Evolutionary conservation across 1,140 invertebrate genomes (phyloP), one percentile per base, ranked within the genome.

Genomic region (Sycophila sp.): DNA sequence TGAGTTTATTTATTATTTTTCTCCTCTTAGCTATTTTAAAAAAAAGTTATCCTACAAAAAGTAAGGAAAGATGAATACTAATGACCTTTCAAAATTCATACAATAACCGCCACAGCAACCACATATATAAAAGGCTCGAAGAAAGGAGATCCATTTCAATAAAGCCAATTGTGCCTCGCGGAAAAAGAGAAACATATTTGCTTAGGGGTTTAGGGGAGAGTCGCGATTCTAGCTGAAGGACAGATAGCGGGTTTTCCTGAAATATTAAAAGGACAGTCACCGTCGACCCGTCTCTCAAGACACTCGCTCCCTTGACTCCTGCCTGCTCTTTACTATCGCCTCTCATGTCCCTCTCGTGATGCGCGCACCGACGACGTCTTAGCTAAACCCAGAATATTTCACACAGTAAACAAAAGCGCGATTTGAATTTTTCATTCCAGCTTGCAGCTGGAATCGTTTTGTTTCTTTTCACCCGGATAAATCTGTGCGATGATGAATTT

Each of bases 241-340:
- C 24, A 59, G 53, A 68, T 70, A 78, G 74, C 72, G 71, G 72
- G 45, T 75, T 56, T 67, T 58, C 32, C 49, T 78, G 73, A 79
- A 81, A 78, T 81, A 78, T 81, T 81, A 76, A 80, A 73, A 73
- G 45, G 73, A 51, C 56, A 51, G 4, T 13, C 40, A 13, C 49
- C 36, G 8, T 26, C 42, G 58, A 47, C 55, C 49, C 56, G 17
- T 49, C 53, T 69, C 53, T 66, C 62, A 59, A 65, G 69, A 71
- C 59, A 65, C 75, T 76, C 75, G 76, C 67, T 80, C 77, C 77
- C 79, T 72, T 71, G 76, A 75, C 77, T 77, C 77, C 64, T 77
- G 75, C 78, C 77, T 77, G 71, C 76, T 74, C 74, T 73, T 75
- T 53, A 62, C 56, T 58, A 47, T 45, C 6, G 4, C 2, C 32